A percentile compares a stretch with the other conserved stretches of the same genome.
phyloP scores from a whole-genome alignment of 92 coral and sea anemone genomes.

The Actinernus sp. region DNA sequence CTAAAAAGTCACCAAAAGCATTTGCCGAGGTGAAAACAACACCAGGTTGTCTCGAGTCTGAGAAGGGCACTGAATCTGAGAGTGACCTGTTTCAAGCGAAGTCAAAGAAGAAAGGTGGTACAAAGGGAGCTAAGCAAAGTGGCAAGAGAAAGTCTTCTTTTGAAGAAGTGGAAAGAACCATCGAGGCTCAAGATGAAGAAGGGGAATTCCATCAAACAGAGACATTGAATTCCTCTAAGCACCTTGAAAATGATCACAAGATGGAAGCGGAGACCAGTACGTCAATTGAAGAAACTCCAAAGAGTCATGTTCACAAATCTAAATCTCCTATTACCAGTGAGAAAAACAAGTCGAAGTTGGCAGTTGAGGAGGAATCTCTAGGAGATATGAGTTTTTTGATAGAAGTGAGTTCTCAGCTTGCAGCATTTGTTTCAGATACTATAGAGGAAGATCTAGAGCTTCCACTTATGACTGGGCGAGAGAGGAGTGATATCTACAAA shows the following conservation, averaged over 20 bases:
- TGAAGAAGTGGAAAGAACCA: too few species aligned
- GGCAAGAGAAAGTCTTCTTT: background rate
- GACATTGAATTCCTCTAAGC: too few species aligned
- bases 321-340: background rate
- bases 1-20: background rate
- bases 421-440: constrained; percentile 70
- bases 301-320: background rate
- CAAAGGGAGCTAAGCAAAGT: background rate
- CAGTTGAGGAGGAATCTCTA: constrained; percentile 60
- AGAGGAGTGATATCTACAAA: constrained; percentile 86
- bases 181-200: too few species aligned
- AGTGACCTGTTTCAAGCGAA: background rate
- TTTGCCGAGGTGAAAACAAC: background rate
- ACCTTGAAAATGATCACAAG: too few species aligned
- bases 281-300: background rate
- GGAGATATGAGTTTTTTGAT: constrained; percentile 87
- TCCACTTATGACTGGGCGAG: constrained; percentile 81
- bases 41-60: background rate
- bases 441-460: constrained; percentile 69
- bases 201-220: too few species aligned
- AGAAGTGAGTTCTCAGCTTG: constrained; percentile 80
- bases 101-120: background rate
- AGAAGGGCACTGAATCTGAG: background rate
- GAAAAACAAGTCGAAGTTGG: background rate
- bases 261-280: background rate